phyloP scores from a whole-genome alignment of 92 coral and sea anemone genomes.

The Anthopleura xanthogrammica region DNA sequence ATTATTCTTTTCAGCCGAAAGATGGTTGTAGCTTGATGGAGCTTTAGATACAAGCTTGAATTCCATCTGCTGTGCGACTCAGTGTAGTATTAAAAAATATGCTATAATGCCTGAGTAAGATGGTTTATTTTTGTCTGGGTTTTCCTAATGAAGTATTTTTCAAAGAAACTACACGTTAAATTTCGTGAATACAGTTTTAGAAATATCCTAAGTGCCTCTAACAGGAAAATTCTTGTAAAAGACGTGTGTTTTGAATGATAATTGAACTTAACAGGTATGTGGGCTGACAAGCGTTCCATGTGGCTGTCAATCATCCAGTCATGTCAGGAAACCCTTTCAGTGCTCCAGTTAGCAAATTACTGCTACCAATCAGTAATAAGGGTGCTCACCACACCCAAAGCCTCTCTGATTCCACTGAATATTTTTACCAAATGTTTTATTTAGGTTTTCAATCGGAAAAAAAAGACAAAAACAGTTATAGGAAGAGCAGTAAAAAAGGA shows the following conservation, averaged over 20 bases:
- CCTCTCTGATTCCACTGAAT: neutral
- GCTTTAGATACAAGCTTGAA: neutral
- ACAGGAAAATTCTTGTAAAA: constrained; percentile 3
- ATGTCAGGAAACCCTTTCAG: neutral
- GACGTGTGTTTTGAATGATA: constrained; percentile 5
- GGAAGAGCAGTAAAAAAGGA: constrained; percentile 1
- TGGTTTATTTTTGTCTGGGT: neutral
- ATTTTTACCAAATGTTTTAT: neutral
- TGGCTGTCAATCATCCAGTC: constrained; percentile 17
- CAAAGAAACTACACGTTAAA: neutral
- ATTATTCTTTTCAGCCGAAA: neutral
- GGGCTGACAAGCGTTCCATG: constrained; percentile 9
- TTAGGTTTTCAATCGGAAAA: neutral
- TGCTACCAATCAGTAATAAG: too few relatives aligned
- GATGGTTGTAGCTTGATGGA: neutral
- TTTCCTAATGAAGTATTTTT: neutral
- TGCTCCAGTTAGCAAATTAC: neutral
- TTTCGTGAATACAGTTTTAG: neutral
- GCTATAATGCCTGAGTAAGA: neutral
- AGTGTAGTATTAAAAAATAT: neutral
- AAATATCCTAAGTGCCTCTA: neutral
- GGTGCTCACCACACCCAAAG: neutral
- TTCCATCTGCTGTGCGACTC: neutral
- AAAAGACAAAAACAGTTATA: neutral
- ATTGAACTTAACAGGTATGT: constrained; percentile 14